These are phyloP conservation scores for Leptatherina wallacei DNA, from an alignment of 2,797 vertebrate genomes.

Conservation along the genomic window DNA sequence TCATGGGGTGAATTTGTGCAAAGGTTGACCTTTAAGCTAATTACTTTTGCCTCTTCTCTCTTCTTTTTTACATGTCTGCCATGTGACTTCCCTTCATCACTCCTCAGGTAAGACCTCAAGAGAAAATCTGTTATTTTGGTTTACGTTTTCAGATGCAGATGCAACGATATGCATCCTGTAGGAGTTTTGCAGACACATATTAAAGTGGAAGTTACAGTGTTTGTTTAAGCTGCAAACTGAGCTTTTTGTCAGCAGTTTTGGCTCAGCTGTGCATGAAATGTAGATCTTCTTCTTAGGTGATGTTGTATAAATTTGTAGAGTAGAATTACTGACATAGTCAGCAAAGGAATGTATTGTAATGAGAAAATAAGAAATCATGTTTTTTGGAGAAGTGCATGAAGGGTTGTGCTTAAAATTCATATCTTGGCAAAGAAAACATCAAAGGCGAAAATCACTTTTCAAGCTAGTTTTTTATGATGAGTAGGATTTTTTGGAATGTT, in stretches of 20 bases:
- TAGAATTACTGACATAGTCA: neutral
- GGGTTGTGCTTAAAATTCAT: neutral
- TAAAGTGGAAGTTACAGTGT: neutral
- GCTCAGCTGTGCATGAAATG: neutral
- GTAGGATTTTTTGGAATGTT: too few species aligned
- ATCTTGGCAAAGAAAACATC: neutral
- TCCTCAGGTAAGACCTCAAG: slow-evolving; percentile 64
- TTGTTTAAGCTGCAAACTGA: neutral
- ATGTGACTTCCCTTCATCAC: slow-evolving; percentile 6
- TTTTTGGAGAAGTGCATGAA: neutral
- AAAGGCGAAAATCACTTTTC: too few species aligned
- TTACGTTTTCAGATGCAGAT: neutral
- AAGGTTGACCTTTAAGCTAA: slow-evolving; percentile 44
- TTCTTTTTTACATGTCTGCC: slow-evolving; percentile 40
- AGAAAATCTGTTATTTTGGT: neutral
- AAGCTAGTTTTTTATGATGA: too few species aligned
- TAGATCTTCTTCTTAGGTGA: neutral
- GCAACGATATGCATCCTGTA: neutral
- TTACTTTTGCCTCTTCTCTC: slow-evolving; percentile 33
- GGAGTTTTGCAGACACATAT: neutral
- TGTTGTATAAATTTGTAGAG: neutral
- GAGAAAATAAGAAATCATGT: neutral
- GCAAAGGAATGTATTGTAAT: neutral
- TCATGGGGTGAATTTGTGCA: slow-evolving; percentile 16
- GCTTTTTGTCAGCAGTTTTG: neutral